phyloP scores from a whole-genome alignment of 53 echinoderm and acorn worm genomes.

The Echinarachnius parma region DNA sequence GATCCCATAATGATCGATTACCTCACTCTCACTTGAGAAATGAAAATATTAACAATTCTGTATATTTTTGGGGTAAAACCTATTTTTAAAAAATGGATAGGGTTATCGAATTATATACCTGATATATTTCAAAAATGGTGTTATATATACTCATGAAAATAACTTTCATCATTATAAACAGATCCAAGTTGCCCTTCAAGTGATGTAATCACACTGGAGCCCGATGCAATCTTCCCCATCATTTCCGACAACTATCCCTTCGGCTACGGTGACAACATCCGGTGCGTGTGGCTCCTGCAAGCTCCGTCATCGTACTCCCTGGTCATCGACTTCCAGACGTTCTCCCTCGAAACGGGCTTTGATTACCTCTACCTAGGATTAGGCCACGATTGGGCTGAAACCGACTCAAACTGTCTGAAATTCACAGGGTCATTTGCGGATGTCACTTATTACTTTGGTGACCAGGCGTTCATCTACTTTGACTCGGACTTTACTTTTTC shows the following conservation, averaged over 20 bases:
- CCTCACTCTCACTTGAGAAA: no score
- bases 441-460: slow-evolving; percentile 24
- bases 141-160: no score
- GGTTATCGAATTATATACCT: no score
- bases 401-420: not conserved
- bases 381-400: not conserved
- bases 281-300: slow-evolving; percentile 31
- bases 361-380: slow-evolving; percentile 29
- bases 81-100: no score
- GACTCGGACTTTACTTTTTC: not conserved
- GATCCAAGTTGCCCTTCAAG: slow-evolving; percentile 2
- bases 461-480: slow-evolving; percentile 6
- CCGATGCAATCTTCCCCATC: not conserved
- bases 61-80: no score
- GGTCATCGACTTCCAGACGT: slow-evolving; percentile 18
- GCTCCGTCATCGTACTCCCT: slow-evolving; percentile 2
- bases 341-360: not conserved
- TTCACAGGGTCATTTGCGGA: not conserved
- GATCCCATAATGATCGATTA: no score
- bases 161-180: no score
- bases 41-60: no score
- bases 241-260: slow-evolving; percentile 25
- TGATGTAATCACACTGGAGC: not conserved
- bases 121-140: no score
- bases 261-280: not conserved